Evolutionary conservation across 2,113 vertebrate genomes (phyloP), one percentile per base, ranked within the genome.

Genomic region (Rhinolophus sinicus): DNA sequence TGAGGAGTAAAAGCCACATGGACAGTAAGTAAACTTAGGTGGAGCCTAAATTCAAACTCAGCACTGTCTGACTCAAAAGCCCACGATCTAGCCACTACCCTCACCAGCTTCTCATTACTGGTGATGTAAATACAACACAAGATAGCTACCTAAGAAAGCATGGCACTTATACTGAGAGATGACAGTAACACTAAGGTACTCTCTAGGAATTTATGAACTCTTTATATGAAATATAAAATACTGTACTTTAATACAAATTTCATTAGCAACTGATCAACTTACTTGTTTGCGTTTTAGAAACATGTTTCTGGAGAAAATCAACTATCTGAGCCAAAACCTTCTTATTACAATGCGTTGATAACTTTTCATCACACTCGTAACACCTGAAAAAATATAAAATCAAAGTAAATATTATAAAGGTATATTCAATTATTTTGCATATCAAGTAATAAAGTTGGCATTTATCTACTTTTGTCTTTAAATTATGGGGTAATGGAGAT

Each of bases 221-320:
- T 80, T 75, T 89, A 54, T 40, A 76, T 28, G 26, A 96, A 96
- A 9, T 72, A 72, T 15, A 35, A 95, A 93, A 84, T 58, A 70
- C 5, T 28, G 21, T 65, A 94, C 60, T 77, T 82, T 62, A 93
- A 91, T 70, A 50, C 5, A 81, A 60, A 96, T 84, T 82, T 58
- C 22, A 76, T 91, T 93, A 82, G 21, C 28, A 88, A 89, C 15
- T 90, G 62, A 5, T 83, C 93, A 93, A 98, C 98, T 99, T 99
- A 99, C 99, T 99, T 99, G 99, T 99, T 94, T 99, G 98, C 95
- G 99, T 99, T 98, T 99, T 99, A 93, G 98, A 97, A 93, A 99
- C 99, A 97, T 99, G 99, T 98, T 99, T 99, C 97, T 99, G 99
- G 96, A 99, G 99, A 97, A 99, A 99, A 98, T 99, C 99, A 97